A percentile compares a stretch with the other conserved stretches of the same genome.
These are phyloP conservation scores for Accipiter superciliosus DNA, from an alignment of 2,797 vertebrate genomes.

Conservation along the genomic window DNA sequence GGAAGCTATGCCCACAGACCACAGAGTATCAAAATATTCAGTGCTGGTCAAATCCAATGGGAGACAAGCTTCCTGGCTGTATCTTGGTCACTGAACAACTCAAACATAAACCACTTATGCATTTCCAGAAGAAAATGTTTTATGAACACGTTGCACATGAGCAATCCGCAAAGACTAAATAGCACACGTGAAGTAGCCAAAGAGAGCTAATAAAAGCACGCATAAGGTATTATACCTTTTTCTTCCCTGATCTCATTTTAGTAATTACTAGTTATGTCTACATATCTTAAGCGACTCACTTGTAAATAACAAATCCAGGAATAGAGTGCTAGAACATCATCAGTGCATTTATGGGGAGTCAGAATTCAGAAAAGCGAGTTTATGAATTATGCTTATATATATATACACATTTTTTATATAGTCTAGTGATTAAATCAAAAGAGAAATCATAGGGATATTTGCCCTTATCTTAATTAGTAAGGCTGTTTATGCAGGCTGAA, in stretches of 20 bases:
- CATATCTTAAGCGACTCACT: background rate
- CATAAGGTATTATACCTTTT: background rate
- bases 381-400: background rate
- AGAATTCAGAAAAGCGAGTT: background rate
- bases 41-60: background rate
- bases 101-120: background rate
- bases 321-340: background rate
- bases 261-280: background rate
- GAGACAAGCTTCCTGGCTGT: background rate
- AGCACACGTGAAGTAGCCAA: background rate
- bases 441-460: background rate
- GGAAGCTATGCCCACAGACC: background rate
- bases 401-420: background rate
- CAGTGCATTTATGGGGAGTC: fast-evolving
- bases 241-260: background rate
- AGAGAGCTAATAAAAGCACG: background rate
- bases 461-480: background rate
- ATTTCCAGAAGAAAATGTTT: background rate
- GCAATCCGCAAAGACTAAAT: background rate
- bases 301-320: background rate
- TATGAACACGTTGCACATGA: background rate
- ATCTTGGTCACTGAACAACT: background rate
- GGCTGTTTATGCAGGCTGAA: background rate
- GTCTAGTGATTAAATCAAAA: conserved; percentile 4
- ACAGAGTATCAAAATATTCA: background rate